Evolutionary conservation across 2,888 invertebrate genomes (phyloP).

Genomic region (Kryphioiulus occultus): DNA sequence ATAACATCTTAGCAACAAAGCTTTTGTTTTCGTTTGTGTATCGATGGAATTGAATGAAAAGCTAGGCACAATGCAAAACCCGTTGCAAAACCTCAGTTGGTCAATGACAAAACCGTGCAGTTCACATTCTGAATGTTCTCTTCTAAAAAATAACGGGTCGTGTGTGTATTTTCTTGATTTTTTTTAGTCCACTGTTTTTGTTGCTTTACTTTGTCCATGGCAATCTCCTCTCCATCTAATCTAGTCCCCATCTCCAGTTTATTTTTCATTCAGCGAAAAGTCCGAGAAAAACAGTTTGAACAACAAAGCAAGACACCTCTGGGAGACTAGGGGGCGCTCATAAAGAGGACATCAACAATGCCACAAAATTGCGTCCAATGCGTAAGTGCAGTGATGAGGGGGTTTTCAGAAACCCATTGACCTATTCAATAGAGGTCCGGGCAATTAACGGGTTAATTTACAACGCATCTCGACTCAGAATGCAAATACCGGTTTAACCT

Average conservation of each 20-base stretch:
- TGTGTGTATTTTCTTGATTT: neutral
- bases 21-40: neutral
- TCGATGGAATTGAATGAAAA: slow-evolving; percentile 8
- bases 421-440: neutral
- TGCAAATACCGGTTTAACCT: slow-evolving; percentile 10
- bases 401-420: slow-evolving; percentile 27
- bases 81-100: neutral
- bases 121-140: neutral
- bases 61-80: neutral
- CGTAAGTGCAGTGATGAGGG: slow-evolving; percentile 11
- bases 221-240: neutral
- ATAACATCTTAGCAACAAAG: neutral
- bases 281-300: neutral
- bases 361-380: neutral
- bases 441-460: slow-evolving; percentile 30
- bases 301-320: neutral
- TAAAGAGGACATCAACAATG: neutral
- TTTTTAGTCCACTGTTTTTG: neutral
- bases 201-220: neutral
- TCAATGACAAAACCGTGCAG: neutral
- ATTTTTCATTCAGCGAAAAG: neutral
- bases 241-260: neutral
- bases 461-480: neutral
- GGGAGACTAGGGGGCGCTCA: neutral
- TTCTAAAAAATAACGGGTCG: neutral